Conservation (phyloP, 2,113 vertebrate species). For the Erythrolamprus reginae region DNA sequence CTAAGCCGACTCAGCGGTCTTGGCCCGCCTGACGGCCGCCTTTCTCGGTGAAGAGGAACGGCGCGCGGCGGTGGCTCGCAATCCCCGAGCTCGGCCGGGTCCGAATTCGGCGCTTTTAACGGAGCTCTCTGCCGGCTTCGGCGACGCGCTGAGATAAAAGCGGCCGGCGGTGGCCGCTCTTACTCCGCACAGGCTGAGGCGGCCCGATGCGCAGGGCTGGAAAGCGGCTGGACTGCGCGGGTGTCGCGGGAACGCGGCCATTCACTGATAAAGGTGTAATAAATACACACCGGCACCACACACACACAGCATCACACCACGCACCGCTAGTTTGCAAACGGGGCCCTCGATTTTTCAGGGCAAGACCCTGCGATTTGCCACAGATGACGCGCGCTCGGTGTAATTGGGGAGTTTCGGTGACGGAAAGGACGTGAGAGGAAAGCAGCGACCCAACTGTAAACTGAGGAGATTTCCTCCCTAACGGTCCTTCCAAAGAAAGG, state of each 20-base stretch:
- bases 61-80: too few species aligned
- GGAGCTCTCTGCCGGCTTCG: neutral
- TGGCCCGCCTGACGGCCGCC: too few species aligned
- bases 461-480: neutral
- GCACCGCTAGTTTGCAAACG: neutral
- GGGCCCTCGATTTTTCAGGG: neutral
- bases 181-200: neutral
- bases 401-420: neutral
- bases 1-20: neutral
- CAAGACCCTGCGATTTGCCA: neutral
- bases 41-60: too few species aligned
- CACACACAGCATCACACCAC: neutral
- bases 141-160: neutral
- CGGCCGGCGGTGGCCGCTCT: too few species aligned
- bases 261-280: neutral
- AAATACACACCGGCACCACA: neutral
- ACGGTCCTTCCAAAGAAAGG: too few species aligned
- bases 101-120: neutral
- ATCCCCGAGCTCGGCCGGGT: neutral
- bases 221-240: neutral
- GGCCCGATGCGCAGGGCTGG: neutral
- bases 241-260: neutral
- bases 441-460: neutral
- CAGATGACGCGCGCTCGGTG: neutral
- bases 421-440: neutral